These are phyloP conservation scores for human DNA, from an alignment of 2,113 vertebrate genomes.

Conservation along the genomic window DNA sequence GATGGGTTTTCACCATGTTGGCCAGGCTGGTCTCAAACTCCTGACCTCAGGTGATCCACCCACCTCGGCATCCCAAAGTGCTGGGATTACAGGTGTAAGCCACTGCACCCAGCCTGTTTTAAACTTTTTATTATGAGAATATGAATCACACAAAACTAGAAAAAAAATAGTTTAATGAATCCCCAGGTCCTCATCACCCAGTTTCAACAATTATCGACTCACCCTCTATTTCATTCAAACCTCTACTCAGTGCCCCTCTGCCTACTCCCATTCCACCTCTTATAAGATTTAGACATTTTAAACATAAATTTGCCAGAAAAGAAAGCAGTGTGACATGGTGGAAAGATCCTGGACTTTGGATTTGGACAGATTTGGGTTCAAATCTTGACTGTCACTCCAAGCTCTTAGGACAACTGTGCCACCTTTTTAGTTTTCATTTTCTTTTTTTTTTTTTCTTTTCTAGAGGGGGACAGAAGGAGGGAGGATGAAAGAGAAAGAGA, in stretches of 20 bases:
- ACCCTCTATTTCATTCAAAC: not conserved
- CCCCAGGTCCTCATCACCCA: not conserved
- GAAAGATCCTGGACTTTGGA: not conserved
- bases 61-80: too few species aligned
- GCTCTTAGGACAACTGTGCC: not conserved
- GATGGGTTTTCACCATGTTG: too few species aligned
- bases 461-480: too few species aligned
- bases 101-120: accelerated
- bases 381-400: not conserved
- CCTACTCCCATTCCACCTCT: too few species aligned
- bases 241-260: not conserved
- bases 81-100: too few species aligned
- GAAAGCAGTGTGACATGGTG: not conserved
- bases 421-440: not conserved
- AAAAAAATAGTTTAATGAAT: not conserved
- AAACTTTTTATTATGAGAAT: not conserved
- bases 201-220: not conserved
- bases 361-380: not conserved
- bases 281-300: not conserved
- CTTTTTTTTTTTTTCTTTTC: not conserved
- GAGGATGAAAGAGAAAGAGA: too few species aligned
- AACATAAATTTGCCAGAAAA: not conserved
- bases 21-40: too few species aligned
- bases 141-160: not conserved
- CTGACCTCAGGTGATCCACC: too few species aligned